Evolutionary conservation across 2,888 invertebrate genomes (phyloP), one percentile per base, ranked within the genome.

Genomic region (Troides oblongomaculatus): DNA sequence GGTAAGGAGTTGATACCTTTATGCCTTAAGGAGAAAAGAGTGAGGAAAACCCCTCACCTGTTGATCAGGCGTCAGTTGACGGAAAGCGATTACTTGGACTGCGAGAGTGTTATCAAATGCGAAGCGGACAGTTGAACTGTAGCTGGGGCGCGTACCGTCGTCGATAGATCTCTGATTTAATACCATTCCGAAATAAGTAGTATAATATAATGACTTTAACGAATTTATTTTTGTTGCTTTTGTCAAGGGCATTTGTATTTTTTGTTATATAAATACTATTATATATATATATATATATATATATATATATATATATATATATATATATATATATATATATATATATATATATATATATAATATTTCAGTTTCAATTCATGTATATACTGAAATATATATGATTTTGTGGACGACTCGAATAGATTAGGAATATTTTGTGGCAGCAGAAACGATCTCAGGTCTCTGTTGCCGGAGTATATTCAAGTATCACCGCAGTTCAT

Each of bases 41-140:
- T 88, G 0, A 81, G 78, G 43, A 92, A 91, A 71, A 92, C 92
- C 0, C 92, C 90, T 0, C 83, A 92, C 82, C 74, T 92, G 71
- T 77, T 80, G 76, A 83, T 92, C 0, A 88, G 85, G 62, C 76
- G 88, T 5, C 84, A 90, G 64, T 73, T 92, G 73, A 85, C 84
- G 0, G 85, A 87, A 68, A 83, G 80, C 78, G 92, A 92, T 71
- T 92, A 92, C 79, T 79, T 92, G 63, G 86, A 88, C 30, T 85
- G 84, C 53, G 83, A 84, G 2, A 84, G 79, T 68, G 72, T 79
- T 1, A 73, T 90, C 1, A 81, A 79, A n/a, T 86, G 76, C 76
- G 84, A 57, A 57, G 21, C 7, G 18, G 21, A 57, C 10, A 57
- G 57, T 23, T 57, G 21, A 57, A 2, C 21, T 6, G 21, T 21